Conservation (phyloP, 2,888 invertebrate genomes). For the Phaedon cochleariae region DNA sequence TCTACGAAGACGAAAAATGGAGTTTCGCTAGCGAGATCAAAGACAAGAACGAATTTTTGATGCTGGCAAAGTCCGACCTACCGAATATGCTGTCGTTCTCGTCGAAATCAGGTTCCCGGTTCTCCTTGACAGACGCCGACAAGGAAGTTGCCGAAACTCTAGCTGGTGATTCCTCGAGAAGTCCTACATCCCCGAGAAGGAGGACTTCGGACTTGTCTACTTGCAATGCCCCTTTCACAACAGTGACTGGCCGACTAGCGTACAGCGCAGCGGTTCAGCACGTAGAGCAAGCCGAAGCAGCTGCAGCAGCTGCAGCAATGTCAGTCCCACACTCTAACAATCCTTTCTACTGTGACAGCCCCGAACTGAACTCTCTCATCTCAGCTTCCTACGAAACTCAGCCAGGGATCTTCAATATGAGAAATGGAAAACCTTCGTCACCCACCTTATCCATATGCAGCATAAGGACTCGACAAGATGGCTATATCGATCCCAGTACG, state of each 20-base stretch:
- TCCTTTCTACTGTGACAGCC: constrained; percentile 59
- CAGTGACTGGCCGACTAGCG: constrained; percentile 71
- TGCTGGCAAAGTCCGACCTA: constrained; percentile 62
- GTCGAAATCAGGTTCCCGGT: constrained; percentile 67
- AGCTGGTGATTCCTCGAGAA: constrained; percentile 60
- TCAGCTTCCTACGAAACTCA: constrained; percentile 64
- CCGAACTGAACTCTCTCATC: constrained; percentile 63
- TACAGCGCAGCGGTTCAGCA: constrained; percentile 75
- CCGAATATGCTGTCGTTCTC: constrained; percentile 51
- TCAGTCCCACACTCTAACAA: constrained; percentile 57
- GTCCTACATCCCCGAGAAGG: constrained; percentile 67
- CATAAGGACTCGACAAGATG: constrained; percentile 72
- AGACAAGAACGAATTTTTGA: constrained; percentile 69
- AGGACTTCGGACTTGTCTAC: constrained; percentile 66
- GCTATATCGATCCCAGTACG: constrained; percentile 63
- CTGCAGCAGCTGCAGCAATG: constrained; percentile 47
- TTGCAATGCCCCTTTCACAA: constrained; percentile 71
- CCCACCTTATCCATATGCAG: constrained; percentile 72
- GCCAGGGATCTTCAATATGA: constrained; percentile 63
- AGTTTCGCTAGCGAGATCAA: constrained; percentile 73
- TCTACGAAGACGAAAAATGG: constrained; percentile 75
- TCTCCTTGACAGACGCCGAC: constrained; percentile 73
- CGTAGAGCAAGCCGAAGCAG: constrained; percentile 66
- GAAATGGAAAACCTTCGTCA: constrained; percentile 67
- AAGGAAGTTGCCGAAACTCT: constrained; percentile 71